Percentiles rank a stretch among this genome's conserved stretches.
Conservation (phyloP, 2,888 invertebrate species). For the Hipparchia semele region DNA sequence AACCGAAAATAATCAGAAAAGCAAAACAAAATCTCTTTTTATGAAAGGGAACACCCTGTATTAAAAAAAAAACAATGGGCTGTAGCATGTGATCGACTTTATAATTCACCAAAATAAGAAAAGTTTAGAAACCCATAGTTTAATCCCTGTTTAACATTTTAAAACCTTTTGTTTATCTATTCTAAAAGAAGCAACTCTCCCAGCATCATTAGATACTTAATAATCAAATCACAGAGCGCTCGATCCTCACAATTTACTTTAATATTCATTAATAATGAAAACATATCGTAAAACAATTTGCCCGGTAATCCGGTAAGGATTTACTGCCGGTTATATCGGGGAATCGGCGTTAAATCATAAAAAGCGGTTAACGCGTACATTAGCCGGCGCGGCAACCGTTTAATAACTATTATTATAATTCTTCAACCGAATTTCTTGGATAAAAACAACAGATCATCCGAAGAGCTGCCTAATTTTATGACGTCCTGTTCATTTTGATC, state of each 20-base stretch:
- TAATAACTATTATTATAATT: conserved; percentile 80
- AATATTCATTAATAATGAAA: conserved; percentile 56
- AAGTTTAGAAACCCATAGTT: background rate
- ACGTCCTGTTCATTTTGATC: conserved; percentile 36
- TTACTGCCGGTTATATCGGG: conserved; percentile 72
- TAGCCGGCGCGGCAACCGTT: conserved; percentile 72
- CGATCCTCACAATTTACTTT: conserved; percentile 22
- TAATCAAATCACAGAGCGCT: conserved; percentile 16
- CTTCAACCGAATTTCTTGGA: conserved; percentile 70
- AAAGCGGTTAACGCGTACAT: conserved; percentile 74
- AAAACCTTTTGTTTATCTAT: background rate
- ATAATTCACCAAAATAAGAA: background rate
- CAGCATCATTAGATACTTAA: background rate
- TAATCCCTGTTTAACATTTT: background rate
- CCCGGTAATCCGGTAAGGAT: conserved; percentile 68
- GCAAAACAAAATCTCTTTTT: too few relatives aligned
- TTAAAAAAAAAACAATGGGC: background rate
- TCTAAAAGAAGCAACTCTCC: background rate
- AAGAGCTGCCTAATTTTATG: conserved; percentile 39
- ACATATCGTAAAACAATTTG: conserved; percentile 79
- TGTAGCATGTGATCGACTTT: background rate
- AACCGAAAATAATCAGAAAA: too few relatives aligned
- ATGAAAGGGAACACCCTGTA: too few relatives aligned
- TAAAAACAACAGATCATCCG: conserved; percentile 47
- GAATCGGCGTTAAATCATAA: conserved; percentile 80